A percentile compares a stretch with the other conserved stretches of the same genome.
Evolutionary conservation across 2,888 invertebrate species (phyloP).

Genomic region (Tupiocoris notatus): DNA sequence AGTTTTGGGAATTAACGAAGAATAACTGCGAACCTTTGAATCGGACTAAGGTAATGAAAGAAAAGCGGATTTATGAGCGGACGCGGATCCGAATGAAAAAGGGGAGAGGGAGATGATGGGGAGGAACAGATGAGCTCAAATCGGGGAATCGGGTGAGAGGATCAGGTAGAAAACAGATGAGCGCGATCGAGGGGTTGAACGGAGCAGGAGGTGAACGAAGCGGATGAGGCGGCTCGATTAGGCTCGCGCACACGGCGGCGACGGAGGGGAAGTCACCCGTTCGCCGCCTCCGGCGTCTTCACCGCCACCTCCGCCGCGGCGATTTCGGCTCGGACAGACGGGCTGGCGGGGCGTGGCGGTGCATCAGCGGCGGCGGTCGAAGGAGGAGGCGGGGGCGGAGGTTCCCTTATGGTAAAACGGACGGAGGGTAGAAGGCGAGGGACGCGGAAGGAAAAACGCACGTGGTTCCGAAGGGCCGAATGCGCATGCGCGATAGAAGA

Average conservation of each 20-base stretch:
- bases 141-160: neutral
- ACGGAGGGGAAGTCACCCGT: neutral
- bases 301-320: neutral
- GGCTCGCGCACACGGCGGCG: neutral
- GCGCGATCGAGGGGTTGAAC: neutral
- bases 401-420: too few species aligned
- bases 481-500: conserved; percentile 36
- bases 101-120: neutral
- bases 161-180: neutral
- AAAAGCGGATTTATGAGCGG: too few species aligned
- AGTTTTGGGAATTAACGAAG: too few species aligned
- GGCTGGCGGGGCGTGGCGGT: neutral
- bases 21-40: too few species aligned
- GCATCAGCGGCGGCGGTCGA: neutral
- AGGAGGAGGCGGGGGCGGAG: conserved; percentile 5
- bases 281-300: neutral
- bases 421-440: neutral
- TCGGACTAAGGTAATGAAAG: too few species aligned
- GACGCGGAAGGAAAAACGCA: conserved; percentile 24
- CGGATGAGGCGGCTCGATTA: neutral
- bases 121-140: neutral
- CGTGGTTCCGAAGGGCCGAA: conserved; percentile 18
- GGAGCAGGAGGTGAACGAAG: neutral
- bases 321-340: neutral
- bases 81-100: too few species aligned